A percentile compares a stretch with the other conserved stretches of the same genome.
Evolutionary conservation across 1,140 invertebrate genomes (phyloP).

Genomic region (Venturia canescens): DNA sequence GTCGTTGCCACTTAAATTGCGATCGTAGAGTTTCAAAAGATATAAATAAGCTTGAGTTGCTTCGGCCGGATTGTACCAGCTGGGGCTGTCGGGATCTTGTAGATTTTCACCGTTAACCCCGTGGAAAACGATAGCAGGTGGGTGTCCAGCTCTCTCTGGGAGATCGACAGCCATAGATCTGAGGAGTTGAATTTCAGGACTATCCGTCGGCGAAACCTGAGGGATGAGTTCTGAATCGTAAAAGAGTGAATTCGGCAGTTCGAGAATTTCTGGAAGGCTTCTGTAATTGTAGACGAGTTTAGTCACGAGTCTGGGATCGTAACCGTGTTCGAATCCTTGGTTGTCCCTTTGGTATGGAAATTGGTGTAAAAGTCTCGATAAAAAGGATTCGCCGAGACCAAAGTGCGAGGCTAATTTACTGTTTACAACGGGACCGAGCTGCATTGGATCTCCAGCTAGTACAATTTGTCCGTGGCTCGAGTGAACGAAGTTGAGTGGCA

Average conservation of each 20-base stretch:
- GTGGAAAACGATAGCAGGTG: constrained; percentile 86
- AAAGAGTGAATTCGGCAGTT: constrained; percentile 87
- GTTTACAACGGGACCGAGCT: constrained; percentile 90
- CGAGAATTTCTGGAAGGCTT: constrained; percentile 87
- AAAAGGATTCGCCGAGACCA: constrained; percentile 84
- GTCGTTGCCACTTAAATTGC: constrained; percentile 81
- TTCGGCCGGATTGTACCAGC: constrained; percentile 94
- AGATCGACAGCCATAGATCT: constrained; percentile 62
- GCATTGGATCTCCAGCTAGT: constrained; percentile 93
- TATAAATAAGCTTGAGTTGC: constrained; percentile 84
- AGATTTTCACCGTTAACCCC: constrained; percentile 87
- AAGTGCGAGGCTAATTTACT: constrained; percentile 81
- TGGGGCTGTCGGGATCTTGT: constrained; percentile 85
- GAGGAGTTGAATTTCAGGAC: constrained; percentile 67
- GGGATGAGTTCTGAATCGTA: constrained; percentile 86
- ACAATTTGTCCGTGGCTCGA: constrained; percentile 82
- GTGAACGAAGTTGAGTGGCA: constrained; percentile 80
- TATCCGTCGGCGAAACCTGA: constrained; percentile 64
- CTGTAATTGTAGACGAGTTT: constrained; percentile 87
- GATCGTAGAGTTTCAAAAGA: constrained; percentile 81
- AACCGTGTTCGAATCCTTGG: constrained; percentile 78
- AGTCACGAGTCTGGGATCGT: constrained; percentile 84
- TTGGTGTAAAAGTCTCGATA: constrained; percentile 82
- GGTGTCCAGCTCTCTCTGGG: constrained; percentile 67
- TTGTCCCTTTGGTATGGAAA: constrained; percentile 83